Evolutionary conservation across 2,888 invertebrate genomes (phyloP).

Genomic region (Formica aserva): DNA sequence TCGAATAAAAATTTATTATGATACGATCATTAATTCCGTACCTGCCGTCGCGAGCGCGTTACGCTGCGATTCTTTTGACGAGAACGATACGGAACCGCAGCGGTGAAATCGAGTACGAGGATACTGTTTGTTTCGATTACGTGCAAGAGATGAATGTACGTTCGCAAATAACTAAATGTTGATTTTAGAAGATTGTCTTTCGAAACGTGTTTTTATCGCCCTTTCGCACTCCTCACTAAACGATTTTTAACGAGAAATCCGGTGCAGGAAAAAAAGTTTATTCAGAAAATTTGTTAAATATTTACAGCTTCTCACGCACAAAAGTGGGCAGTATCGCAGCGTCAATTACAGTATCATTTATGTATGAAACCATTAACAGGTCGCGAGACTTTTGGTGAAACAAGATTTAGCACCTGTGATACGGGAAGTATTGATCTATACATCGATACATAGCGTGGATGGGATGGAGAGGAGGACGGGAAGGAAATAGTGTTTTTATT

Average conservation of each 20-base stretch:
- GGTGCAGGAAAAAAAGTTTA: constrained; percentile 14
- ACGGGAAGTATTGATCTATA: constrained; percentile 33
- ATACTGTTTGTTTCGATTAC: constrained; percentile 54
- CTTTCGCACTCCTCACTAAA: constrained; percentile 41
- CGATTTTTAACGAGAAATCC: constrained; percentile 41
- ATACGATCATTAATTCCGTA: constrained; percentile 1
- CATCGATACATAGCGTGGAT: constrained; percentile 14
- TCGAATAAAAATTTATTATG: constrained; percentile 5
- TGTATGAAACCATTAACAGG: constrained; percentile 17
- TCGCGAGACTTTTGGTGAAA: constrained; percentile 4
- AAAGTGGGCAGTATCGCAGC: constrained; percentile 4
- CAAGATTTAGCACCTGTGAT: constrained; percentile 11
- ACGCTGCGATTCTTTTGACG: neutral
- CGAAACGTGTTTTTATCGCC: constrained; percentile 42
- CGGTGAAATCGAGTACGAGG: neutral
- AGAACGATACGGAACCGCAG: neutral
- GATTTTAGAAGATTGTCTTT: constrained; percentile 53
- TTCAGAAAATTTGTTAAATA: constrained; percentile 48
- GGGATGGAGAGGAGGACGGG: neutral
- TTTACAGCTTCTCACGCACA: neutral
- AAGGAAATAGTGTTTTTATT: constrained; percentile 36
- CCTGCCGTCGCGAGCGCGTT: neutral
- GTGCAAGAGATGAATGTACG: constrained; percentile 44
- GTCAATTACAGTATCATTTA: constrained; percentile 32
- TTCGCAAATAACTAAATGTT: constrained; percentile 51